Evolutionary conservation across 2,888 invertebrate species (phyloP), one percentile per base, ranked within the genome.

Genomic region (Crioceris asparagi): DNA sequence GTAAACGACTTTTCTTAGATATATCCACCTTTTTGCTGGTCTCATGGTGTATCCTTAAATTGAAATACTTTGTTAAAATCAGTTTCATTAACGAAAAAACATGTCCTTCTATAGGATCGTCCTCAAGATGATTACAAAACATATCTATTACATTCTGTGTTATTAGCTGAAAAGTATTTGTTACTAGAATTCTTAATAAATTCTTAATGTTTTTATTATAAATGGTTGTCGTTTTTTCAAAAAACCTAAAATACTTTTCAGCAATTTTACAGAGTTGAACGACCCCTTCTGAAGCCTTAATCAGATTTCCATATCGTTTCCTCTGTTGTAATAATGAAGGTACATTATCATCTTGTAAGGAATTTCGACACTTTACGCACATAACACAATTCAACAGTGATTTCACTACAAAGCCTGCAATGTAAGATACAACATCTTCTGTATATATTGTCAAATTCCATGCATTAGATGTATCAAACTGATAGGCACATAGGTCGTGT

Each of bases 171-270:
- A 39, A 11, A 8, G 30, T 30, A 29, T 31, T 38, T 7, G 25
- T 25, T 11, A 36, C 17, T 19, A 41, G 23, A 2, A 12, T 27
- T 5, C 15, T 8, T 7, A 32, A n/a, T 4, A 12, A 12, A 14
- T 27, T 29, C 10, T 41, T n/a, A 12, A 32, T 31, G 16, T 29
- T 35, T 17, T 35, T 39, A 12, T 36, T 39, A 21, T 36, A 43
- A 17, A 45, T 41, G 29, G 40, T 43, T 8, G 4, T 30, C 8
- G 34, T 45, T 23, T 19, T 34, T 5, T 35, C 14, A 17, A 43
- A 43, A 32, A 33, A 36, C 31, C 34, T 33, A 11, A 45, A 36
- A 34, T 17, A 40, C 15, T 21, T 35, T 36, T 45, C 42, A 11
- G 27, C 45, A 18, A 12, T 18, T 29, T 18, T 26, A 32, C 45